phyloP scores from a whole-genome alignment of 2,888 invertebrate species.

The Pteria penguin region DNA sequence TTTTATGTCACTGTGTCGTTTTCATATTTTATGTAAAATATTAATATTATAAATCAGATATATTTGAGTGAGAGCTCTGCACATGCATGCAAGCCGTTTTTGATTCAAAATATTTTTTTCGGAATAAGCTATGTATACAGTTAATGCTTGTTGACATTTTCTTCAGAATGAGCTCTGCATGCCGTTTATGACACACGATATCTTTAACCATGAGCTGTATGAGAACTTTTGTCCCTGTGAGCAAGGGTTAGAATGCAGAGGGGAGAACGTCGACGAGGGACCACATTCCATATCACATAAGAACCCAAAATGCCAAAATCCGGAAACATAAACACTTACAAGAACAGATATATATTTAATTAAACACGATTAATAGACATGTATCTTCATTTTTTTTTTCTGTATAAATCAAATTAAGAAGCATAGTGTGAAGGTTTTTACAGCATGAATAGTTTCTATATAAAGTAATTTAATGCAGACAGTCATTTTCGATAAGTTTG shows the following conservation, averaged over 20 bases:
- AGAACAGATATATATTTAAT: no score
- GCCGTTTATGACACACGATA: conserved; percentile 50
- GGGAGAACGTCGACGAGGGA: conserved; percentile 55
- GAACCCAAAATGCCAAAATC: conserved; percentile 57
- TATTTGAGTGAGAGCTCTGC: no score
- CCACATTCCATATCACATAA: conserved; percentile 50
- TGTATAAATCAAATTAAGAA: no score
- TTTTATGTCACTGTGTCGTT: no score
- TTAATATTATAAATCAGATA: not conserved
- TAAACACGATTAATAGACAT: no score
- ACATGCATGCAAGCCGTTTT: no score
- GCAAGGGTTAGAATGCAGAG: conserved; percentile 55
- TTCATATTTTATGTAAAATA: no score
- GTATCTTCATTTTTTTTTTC: no score
- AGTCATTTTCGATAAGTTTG: no score
- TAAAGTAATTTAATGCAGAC: no score
- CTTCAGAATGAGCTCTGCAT: conserved; percentile 44
- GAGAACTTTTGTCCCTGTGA: conserved; percentile 56
- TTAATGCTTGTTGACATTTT: not conserved
- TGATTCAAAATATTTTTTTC: not conserved
- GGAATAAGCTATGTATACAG: not conserved
- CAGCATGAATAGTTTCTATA: no score
- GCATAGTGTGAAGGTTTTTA: no score
- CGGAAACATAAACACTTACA: conserved; percentile 24
- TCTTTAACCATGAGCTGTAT: conserved; percentile 52